Base-by-base conservation (phyloP, 2,797 vertebrate genomes). In the Poecilia velifera region DNA sequence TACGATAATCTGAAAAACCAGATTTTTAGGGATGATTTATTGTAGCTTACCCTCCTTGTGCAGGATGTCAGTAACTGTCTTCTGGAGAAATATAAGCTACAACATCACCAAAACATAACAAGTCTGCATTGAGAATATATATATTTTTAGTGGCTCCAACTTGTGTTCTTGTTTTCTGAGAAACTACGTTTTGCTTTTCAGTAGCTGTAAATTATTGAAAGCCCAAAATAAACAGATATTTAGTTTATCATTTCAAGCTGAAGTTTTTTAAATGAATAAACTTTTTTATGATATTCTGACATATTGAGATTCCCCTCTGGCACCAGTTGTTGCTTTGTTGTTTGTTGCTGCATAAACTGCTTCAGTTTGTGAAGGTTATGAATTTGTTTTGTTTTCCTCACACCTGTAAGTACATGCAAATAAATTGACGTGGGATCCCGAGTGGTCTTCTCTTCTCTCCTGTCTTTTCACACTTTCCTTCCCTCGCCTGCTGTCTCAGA, bases 361-460 rank as follows among this genome's bases (percentile, higher is more conserved):
- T 0, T 28, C 41, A 76, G 46, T 84, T 20, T 55, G 1, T 64
- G 71, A 82, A 78, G 36, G n/a, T 83, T 59, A 25, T 36, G 14
- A 47, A 71, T 74, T 57, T 20, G 41, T 73, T 59, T 76, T 64
- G 51, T 82, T 87, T 74, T 49, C 75, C 64, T 73, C 71, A 31
- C 75, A 55, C 79, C 84, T 66, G 36, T 66, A 66, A 66, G 64
- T 66, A 66, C 64, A 45, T 71, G 73, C 86, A 86, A 82, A 76
- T 81, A 47, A 89, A 79, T 81, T 73, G 51, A 80, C 75, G 73
- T 47, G 71, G 82, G 25, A 49, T 78, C 73, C 31, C 41, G 80
- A 83, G 76, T 72, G 55, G 78, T 82, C 25, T 85, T 78, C 41
- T 82, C 25, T 85, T 78, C 41, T 83, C 82, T 86, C 77, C 76